These are phyloP conservation scores for Propithecus deckenii DNA, from an alignment of 2,797 vertebrate genomes.

Conservation along the genomic window DNA sequence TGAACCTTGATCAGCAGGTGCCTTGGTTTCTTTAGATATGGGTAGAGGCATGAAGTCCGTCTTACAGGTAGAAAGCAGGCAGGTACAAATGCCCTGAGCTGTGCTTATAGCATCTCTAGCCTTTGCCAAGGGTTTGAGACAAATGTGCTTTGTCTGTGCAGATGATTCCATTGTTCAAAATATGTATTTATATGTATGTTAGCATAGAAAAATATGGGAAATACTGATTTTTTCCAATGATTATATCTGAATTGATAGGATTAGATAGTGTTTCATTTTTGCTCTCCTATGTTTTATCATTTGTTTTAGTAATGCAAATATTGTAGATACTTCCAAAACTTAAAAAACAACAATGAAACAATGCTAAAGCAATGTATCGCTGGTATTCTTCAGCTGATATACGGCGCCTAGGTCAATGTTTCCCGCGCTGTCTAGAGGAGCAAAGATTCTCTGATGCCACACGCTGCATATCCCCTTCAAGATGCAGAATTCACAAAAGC, in stretches of 20 bases:
- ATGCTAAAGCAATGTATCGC: background rate
- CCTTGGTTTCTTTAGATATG: background rate
- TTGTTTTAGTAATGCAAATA: background rate
- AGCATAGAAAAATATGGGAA: background rate
- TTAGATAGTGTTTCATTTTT: background rate
- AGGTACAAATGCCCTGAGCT: background rate
- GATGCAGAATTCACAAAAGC: background rate
- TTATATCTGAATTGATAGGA: background rate
- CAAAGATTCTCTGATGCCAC: background rate
- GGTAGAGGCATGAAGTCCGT: background rate
- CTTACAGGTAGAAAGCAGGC: background rate
- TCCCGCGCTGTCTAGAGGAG: background rate
- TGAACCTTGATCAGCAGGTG: background rate
- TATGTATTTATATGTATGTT: background rate
- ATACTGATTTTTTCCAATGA: background rate
- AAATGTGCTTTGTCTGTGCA: background rate
- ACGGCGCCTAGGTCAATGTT: background rate
- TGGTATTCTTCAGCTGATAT: background rate
- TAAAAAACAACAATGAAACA: background rate
- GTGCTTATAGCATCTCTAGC: background rate
- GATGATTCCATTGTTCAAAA: background rate
- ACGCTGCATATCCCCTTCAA: accelerated
- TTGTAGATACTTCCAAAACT: background rate
- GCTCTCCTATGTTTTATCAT: background rate
- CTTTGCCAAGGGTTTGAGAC: background rate